A percentile compares a stretch with the other conserved stretches of the same genome.
Evolutionary conservation across 2,888 invertebrate species (phyloP).

Genomic region (Ormyrus labotus): DNA sequence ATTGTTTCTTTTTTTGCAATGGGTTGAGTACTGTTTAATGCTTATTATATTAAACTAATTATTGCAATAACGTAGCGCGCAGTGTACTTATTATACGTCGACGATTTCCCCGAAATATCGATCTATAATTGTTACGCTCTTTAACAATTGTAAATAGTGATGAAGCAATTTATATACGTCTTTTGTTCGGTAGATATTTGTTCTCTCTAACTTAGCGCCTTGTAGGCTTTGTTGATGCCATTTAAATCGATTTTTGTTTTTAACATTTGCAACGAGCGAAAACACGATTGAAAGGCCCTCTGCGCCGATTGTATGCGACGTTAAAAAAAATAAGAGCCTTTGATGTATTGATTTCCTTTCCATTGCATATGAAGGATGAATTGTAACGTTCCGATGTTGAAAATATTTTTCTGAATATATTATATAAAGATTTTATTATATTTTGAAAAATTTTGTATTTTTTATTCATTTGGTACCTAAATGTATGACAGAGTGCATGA

Average conservation of each 20-base stretch:
- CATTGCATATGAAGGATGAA: background rate
- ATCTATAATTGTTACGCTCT: constrained; percentile 7
- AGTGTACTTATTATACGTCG: no score
- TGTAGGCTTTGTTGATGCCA: constrained; percentile 13
- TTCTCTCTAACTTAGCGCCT: background rate
- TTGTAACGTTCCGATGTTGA: constrained; percentile 48
- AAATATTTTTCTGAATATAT: constrained; percentile 52
- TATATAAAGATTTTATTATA: constrained; percentile 55
- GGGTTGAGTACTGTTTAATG: no score
- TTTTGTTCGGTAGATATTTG: constrained; percentile 28
- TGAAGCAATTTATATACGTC: constrained; percentile 7
- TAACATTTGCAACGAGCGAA: constrained; percentile 15
- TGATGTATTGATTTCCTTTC: constrained; percentile 14
- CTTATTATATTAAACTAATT: background rate
- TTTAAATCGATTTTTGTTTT: constrained; percentile 7
- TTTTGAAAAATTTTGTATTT: constrained; percentile 34
- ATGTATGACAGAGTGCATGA: no score
- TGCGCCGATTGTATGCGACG: constrained; percentile 24
- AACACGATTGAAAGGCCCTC: background rate
- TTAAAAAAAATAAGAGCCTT: background rate
- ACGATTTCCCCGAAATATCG: background rate
- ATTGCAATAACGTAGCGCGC: background rate
- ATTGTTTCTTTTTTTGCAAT: no score
- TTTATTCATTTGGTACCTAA: no score
- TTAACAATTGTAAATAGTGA: constrained; percentile 38